These are phyloP conservation scores for Papilio dardanus DNA, from an alignment of 1,140 invertebrate genomes.

Conservation along the genomic window DNA sequence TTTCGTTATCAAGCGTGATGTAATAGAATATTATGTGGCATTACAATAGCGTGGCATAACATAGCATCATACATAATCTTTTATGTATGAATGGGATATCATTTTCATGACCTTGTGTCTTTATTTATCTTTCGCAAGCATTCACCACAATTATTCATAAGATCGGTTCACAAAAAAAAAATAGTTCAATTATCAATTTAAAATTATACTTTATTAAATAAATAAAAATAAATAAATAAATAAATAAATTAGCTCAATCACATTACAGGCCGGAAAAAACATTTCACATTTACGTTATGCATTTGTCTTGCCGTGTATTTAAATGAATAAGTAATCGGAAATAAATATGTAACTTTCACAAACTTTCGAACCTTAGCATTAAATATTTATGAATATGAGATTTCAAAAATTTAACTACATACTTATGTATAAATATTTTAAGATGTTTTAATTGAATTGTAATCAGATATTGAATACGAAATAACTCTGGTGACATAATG, in stretches of 20 bases:
- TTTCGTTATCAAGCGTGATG: conserved; percentile 40
- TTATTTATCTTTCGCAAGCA: not conserved
- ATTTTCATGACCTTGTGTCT: conserved; percentile 53
- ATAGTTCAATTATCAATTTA: not conserved
- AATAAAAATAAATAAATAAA: too few relatives aligned
- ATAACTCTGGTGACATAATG: conserved; percentile 18
- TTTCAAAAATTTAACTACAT: not conserved
- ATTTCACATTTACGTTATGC: not conserved
- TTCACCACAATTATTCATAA: not conserved
- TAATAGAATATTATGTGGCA: conserved; percentile 35
- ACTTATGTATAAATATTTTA: conserved; percentile 15
- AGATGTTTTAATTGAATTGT: not conserved
- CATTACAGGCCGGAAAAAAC: not conserved
- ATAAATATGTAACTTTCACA: conserved; percentile 15
- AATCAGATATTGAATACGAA: conserved; percentile 20
- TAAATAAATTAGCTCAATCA: not conserved
- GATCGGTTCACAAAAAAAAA: not conserved
- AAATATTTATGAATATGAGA: not conserved
- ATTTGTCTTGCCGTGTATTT: not conserved
- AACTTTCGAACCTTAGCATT: not conserved
- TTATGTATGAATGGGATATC: conserved; percentile 62
- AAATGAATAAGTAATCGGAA: not conserved
- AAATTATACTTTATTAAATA: not conserved
- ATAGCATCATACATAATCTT: conserved; percentile 38
- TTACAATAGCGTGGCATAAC: conserved; percentile 31